Base-by-base conservation (phyloP, 2,888 invertebrate genomes). In the Nemotelus pantherinus region DNA sequence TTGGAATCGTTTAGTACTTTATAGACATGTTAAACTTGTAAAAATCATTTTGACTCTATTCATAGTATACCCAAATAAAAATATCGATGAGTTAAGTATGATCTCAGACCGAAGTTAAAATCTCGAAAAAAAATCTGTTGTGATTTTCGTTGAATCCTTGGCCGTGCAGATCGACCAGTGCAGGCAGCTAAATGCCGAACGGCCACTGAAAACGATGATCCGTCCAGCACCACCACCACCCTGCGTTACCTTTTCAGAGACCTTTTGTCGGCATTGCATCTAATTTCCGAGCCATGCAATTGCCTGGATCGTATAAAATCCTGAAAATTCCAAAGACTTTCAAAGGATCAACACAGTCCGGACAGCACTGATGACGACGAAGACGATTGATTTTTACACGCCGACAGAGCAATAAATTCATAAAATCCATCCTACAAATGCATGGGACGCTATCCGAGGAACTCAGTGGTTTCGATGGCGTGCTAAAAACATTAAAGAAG, bases 1-100 rank as follows among this genome's bases (percentile, higher is more conserved):
- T 74, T 55, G 53, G 39, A 72, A 78, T 77, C 78, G 75, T 78
- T 78, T 78, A 78, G 78, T 78, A 78, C 47, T 78, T 78, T 78
- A 78, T 78, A 10, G 76, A 65, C 65, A 70, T 78, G 78, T 72
- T 78, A 78, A 65, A 63, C 71, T 77, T 72, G 78, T 76, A 78
- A 76, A 76, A 78, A 78, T 72, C 43, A 60, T 71, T 72, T 77
- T n/a, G 60, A 63, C 63, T 45, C 63, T 60, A 60, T 60, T 60
- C 60, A 74, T 25, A 10, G 25, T 25, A 3, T 45, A n/a, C 63
- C 50, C 55, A 74, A 74, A 60, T 60, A 60, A 60, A 60, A 45
- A 63, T 60, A 74, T 60, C 43, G 44, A 10, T 48, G 48, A 48
- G 41, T 39, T 39, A 43, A 41, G 63, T 10, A 48, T 47, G 44